Evolutionary conservation across 2,797 vertebrate species (phyloP).

Genomic region (Chaetophractus vellerosus): DNA sequence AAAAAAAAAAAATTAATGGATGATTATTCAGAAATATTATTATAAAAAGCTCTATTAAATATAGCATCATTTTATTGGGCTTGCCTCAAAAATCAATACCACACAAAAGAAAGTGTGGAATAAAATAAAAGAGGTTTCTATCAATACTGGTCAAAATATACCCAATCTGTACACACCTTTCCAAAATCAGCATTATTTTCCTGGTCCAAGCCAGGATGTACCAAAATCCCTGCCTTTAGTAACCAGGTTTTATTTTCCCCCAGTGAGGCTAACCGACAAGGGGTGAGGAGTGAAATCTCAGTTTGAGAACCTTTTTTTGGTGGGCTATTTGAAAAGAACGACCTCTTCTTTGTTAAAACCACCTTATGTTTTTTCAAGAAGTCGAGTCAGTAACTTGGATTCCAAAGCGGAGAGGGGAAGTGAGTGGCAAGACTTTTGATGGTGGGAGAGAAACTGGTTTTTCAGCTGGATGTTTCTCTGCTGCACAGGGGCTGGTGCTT

Average conservation of each 20-base stretch:
- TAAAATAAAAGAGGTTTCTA: conserved; percentile 65
- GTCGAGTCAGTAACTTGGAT: conserved; percentile 57
- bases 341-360: conserved; percentile 72
- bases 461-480: neutral
- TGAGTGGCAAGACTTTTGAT: neutral
- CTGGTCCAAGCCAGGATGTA: conserved; percentile 50
- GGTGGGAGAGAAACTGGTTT: neutral
- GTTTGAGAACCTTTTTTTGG: conserved; percentile 77
- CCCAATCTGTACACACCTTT: conserved; percentile 45
- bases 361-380: conserved; percentile 62
- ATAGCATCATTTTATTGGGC: conserved; percentile 49
- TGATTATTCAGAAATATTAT: conserved; percentile 64
- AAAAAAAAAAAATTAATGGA: neutral
- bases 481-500: neutral
- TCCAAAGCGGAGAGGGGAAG: conserved; percentile 67
- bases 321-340: conserved; percentile 77
- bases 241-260: conserved; percentile 62
- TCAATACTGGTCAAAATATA: conserved; percentile 20
- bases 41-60: conserved; percentile 70
- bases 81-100: conserved; percentile 52
- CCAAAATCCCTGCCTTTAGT: neutral
- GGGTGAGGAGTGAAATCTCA: conserved; percentile 69
- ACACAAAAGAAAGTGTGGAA: conserved; percentile 65
- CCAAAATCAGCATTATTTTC: conserved; percentile 50
- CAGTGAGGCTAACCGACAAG: conserved; percentile 66